Evolutionary conservation across 2,113 vertebrate genomes (phyloP).

Genomic region (Seriola aureovittata): DNA sequence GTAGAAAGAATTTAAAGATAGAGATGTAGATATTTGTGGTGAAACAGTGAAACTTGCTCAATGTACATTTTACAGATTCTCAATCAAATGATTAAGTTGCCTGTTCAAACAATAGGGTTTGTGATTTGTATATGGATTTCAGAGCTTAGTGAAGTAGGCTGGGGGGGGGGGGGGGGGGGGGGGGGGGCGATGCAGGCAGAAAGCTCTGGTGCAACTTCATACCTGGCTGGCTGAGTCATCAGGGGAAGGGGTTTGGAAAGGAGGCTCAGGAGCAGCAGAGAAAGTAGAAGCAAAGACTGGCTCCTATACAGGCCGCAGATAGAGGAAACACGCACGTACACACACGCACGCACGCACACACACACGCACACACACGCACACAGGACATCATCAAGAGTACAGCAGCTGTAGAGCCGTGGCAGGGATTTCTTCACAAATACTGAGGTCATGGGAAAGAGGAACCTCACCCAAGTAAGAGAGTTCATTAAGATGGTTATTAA

Average conservation of each 20-base stretch:
- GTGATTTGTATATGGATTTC: neutral
- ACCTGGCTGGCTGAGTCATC: conserved; percentile 74
- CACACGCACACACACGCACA: no score
- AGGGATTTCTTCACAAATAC: no score
- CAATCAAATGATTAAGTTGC: neutral
- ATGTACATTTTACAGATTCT: neutral
- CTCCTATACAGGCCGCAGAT: conserved; percentile 62
- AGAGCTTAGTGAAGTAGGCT: neutral
- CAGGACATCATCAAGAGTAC: neutral
- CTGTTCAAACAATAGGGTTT: neutral
- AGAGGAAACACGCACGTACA: neutral
- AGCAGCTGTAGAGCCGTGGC: neutral
- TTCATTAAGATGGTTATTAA: no score
- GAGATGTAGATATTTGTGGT: neutral
- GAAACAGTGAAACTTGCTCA: neutral
- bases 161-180: neutral
- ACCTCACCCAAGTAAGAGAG: no score
- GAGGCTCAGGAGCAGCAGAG: conserved; percentile 70
- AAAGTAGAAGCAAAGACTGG: conserved; percentile 72
- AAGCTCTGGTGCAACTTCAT: conserved; percentile 36
- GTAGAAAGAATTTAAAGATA: neutral
- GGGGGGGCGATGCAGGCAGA: neutral
- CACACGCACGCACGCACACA: no score
- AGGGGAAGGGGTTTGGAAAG: conserved; percentile 41
- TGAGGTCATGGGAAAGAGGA: no score